A percentile compares a stretch with the other conserved stretches of the same genome.
phyloP scores from a whole-genome alignment of 2,888 invertebrate species.

The Dysmachus trigonus region DNA sequence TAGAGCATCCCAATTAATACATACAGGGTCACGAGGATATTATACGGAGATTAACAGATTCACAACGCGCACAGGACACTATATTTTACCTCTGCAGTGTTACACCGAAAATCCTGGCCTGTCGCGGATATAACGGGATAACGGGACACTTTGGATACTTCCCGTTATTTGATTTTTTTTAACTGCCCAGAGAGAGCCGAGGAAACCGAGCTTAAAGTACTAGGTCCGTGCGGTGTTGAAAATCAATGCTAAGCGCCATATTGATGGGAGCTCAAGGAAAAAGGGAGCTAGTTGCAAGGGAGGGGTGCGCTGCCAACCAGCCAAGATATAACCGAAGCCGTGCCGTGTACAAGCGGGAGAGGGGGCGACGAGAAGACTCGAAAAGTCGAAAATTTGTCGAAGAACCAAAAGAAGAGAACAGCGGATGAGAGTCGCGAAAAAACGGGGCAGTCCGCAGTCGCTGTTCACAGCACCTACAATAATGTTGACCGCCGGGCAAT shows the following conservation, averaged over 20 bases:
- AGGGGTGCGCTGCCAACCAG: conserved; percentile 9
- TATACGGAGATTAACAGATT: conserved; percentile 35
- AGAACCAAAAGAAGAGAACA: background rate
- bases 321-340: background rate
- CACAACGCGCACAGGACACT: conserved; percentile 33
- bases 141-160: background rate
- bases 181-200: background rate
- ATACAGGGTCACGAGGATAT: background rate
- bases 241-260: conserved; percentile 44
- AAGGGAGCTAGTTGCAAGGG: background rate
- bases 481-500: background rate
- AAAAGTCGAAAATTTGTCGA: background rate
- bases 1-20: background rate
- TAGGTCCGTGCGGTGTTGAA: conserved; percentile 41
- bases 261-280: conserved; percentile 33
- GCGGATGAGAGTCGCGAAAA: background rate
- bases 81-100: background rate
- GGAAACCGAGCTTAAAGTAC: background rate
- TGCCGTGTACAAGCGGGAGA: background rate
- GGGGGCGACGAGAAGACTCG: background rate
- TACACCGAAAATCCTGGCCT: background rate
- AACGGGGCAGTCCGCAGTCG: background rate
- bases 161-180: background rate
- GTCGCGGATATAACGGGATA: background rate
- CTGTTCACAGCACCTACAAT: background rate